Base-by-base conservation (phyloP, 2,888 invertebrate species). In the Elysia crispata region DNA sequence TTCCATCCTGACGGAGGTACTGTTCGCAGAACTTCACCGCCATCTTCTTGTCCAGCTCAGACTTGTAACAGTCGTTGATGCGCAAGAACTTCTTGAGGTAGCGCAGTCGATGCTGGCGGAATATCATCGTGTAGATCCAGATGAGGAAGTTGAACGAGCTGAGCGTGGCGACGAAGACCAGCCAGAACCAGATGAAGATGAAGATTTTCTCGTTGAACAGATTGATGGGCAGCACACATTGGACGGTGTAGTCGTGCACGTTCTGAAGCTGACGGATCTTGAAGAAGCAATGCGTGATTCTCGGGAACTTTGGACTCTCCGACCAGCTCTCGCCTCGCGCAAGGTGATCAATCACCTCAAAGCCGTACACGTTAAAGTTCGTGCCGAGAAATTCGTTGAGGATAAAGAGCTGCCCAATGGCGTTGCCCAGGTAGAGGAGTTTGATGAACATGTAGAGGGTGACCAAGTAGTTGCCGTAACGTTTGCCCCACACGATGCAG, bases 141-240 rank as follows among this genome's bases (percentile, higher is more conserved):
- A 92, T 90, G 76, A 93, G 83, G 79, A 93, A 91, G 85, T 91
- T 92, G 83, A 90, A 86, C 70, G 90, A 85, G 81, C 93, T 93
- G 78, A 92, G 88, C n/a, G 91, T 85, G 64, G 91, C 91, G 20
- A 93, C 92, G 64, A 93, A 89, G 33, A 93, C 90, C 77, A 93
- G 89, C 93, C 93, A 93, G 89, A 93, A 93, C 93, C 93, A 93
- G 69, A 93, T 89, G 88, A 93, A 93, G 83, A 92, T 91, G 84
- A 91, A 92, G 79, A 92, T 92, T 86, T 92, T 92, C 84, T 89
- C 89, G 86, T 90, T 89, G 82, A 90, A 90, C 30, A 90, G 85
- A 82, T 90, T 90, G 57, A 90, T 92, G 54, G 92, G 92, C 81
- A 92, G 86, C 13, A 92, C 92, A 85, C 92, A 92, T 83, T 92